phyloP scores from a whole-genome alignment of 2,888 invertebrate genomes.

The Coremacera marginata region DNA sequence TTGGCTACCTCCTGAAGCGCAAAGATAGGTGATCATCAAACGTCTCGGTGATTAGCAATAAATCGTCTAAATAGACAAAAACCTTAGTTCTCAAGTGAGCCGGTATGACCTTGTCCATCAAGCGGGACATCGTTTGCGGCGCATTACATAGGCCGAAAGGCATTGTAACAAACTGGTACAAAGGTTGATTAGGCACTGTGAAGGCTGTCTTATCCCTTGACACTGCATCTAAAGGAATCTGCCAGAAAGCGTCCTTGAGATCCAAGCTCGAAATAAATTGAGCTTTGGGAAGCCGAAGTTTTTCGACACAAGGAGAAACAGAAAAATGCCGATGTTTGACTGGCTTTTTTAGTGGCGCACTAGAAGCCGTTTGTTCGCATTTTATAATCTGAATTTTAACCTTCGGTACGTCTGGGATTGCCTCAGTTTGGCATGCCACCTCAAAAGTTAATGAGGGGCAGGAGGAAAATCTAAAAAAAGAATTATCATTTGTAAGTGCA shows the following conservation, averaged over 20 bases:
- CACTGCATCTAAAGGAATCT: not conserved
- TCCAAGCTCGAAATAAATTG: not conserved
- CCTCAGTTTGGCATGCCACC: too few species aligned
- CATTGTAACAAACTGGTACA: not conserved
- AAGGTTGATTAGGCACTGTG: not conserved
- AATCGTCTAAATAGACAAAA: not conserved
- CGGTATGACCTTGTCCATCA: constrained; percentile 3
- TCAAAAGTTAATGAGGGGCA: too few species aligned
- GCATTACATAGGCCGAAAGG: constrained; percentile 5
- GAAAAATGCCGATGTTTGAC: too few species aligned
- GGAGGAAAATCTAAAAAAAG: too few species aligned
- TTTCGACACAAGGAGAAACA: too few species aligned
- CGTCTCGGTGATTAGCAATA: not conserved
- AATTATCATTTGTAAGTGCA: too few species aligned
- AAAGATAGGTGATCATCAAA: not conserved
- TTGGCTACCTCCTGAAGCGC: too few species aligned
- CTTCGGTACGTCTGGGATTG: too few species aligned
- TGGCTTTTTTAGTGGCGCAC: too few species aligned
- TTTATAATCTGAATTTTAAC: too few species aligned
- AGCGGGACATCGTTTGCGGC: not conserved
- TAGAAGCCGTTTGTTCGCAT: too few species aligned
- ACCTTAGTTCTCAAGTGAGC: not conserved
- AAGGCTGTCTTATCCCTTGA: not conserved
- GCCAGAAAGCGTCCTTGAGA: constrained; percentile 5
- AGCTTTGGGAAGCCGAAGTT: not conserved